Percentiles rank a stretch among this genome's conserved stretches.
Conservation (phyloP, 2,888 invertebrate genomes). For the Nephrotoma appendiculata region DNA sequence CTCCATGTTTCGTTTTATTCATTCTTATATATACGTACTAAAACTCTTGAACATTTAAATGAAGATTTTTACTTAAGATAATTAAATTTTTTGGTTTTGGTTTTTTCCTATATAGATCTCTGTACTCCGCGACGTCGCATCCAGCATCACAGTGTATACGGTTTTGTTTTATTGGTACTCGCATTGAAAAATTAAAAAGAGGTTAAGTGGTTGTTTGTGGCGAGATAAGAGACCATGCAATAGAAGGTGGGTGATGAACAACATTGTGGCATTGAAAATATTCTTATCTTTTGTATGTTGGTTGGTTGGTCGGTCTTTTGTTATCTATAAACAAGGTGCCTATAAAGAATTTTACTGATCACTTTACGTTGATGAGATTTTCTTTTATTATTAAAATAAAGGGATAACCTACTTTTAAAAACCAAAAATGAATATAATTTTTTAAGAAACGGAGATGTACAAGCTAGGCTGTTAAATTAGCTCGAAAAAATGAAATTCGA, state of each 20-base stretch:
- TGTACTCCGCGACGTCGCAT: neutral
- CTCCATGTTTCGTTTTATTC: neutral
- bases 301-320: too few relatives aligned
- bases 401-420: too few relatives aligned
- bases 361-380: too few relatives aligned
- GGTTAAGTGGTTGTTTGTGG: neutral
- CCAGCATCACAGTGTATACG: neutral
- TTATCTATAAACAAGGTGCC: too few relatives aligned
- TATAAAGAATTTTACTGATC: too few relatives aligned
- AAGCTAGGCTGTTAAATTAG: too few relatives aligned
- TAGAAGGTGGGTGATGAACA: neutral
- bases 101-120: neutral
- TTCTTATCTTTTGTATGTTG: too few relatives aligned
- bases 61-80: neutral
- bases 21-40: neutral
- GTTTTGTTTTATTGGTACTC: neutral
- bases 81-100: neutral
- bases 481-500: too few relatives aligned
- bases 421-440: too few relatives aligned
- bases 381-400: too few relatives aligned
- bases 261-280: neutral
- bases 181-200: neutral
- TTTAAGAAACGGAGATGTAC: too few relatives aligned
- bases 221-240: neutral
- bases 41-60: neutral